Base-by-base conservation (phyloP, 2,888 invertebrate genomes). In the Hirtodrosophila trivittata region DNA sequence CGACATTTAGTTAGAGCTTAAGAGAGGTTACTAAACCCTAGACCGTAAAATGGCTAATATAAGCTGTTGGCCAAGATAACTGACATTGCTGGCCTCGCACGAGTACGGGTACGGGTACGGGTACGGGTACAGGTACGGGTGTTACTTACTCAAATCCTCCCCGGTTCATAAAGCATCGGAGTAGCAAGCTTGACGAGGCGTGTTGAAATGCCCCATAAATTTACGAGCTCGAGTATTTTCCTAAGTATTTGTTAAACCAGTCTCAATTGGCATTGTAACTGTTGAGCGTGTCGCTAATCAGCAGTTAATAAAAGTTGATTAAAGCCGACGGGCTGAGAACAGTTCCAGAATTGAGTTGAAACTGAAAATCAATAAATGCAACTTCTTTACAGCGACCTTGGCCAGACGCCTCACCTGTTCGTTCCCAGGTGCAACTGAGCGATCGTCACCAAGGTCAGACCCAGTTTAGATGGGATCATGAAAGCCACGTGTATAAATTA, bases 191-290 rank as follows among this genome's bases (percentile, higher is more conserved):
- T 9, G 35, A 7, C 28, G 42, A 26, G n/a, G 37, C 57, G 43
- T 64, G 52, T 28, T 49, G 33, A 52, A 59, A 52, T 43, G 33
- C 21, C 21, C 6, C 35, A n/a, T 25, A 7, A n/a, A 46, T 46
- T 45, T 30, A n/a, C n/a, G n/a, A n/a, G n/a, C n/a, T n/a, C n/a
- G n/a, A n/a, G n/a, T n/a, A n/a, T 10, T 7, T 21, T 21, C 5
- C 18, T 21, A 46, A 26, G 42, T 18, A 32, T 51, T 39, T 30
- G 42, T 18, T 50, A 60, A 68, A 68, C 66, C 62, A 62, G 68
- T 66, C 66, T 56, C 26, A 28, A 66, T 51, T 54, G 51, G 4
- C 46, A 56, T 50, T 65, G 51, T 49, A 35, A 43, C n/a, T 21
- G 21, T 6, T 47, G 4, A 35, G 13, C n/a, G 25, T 49, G 43